Conservation (phyloP, 1,140 invertebrate genomes). For the Heliothis subflexa region DNA sequence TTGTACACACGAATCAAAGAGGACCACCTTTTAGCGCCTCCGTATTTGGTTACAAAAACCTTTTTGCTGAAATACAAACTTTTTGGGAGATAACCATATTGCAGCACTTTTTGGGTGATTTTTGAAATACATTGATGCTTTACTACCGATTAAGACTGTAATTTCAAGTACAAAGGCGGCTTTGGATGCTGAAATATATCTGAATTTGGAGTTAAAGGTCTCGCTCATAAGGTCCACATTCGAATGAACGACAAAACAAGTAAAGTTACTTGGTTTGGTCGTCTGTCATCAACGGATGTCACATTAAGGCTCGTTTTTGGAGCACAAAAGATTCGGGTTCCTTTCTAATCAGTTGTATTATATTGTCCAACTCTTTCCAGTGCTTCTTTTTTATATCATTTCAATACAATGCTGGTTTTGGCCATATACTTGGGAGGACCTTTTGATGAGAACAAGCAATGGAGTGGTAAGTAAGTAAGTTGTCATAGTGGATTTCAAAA, state of each 20-base stretch:
- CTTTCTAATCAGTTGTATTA: constrained; percentile 63
- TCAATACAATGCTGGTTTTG: constrained; percentile 11
- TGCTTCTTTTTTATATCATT: neutral
- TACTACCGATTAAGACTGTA: too few relatives aligned
- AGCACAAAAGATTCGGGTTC: constrained; percentile 66
- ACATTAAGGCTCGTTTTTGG: constrained; percentile 72
- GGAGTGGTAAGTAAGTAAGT: constrained; percentile 4
- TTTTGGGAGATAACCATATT: neutral
- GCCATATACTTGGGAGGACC: neutral
- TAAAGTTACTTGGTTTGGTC: constrained; percentile 50
- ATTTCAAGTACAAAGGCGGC: neutral
- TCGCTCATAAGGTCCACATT: constrained; percentile 10
- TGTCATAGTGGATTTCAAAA: constrained; percentile 35
- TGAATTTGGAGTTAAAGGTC: neutral
- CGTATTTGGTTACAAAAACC: constrained; percentile 63
- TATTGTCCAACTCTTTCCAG: constrained; percentile 28
- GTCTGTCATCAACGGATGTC: constrained; percentile 82
- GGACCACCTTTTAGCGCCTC: constrained; percentile 81
- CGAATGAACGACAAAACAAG: neutral
- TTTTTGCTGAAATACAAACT: constrained; percentile 18
- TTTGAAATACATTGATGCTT: constrained; percentile 2
- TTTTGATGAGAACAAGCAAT: neutral
- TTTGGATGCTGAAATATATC: neutral
- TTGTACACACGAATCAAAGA: constrained; percentile 51
- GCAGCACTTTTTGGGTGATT: neutral